Evolutionary conservation across 2,888 invertebrate genomes (phyloP).

Genomic region (Limnephilus rhombicus): DNA sequence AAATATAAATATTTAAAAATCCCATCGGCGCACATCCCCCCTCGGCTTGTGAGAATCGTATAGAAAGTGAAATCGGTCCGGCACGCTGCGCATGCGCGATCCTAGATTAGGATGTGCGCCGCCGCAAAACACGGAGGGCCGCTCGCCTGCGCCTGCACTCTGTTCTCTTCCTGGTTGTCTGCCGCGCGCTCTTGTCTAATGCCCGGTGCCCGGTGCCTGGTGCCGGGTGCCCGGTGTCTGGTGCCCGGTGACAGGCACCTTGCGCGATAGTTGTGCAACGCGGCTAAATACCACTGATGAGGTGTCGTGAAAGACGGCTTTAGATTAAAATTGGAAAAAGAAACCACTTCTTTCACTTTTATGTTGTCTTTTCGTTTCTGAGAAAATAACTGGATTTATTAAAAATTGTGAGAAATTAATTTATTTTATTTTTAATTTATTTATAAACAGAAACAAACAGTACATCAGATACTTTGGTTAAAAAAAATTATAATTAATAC

Average conservation of each 20-base stretch:
- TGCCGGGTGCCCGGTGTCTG: neutral
- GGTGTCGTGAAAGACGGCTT: neutral
- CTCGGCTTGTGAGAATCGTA: constrained; percentile 34
- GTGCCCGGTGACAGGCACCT: constrained; percentile 24
- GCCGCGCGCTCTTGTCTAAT: neutral
- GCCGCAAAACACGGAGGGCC: constrained; percentile 21
- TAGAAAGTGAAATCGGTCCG: constrained; percentile 61
- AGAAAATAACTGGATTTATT: neutral
- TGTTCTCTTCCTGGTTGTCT: constrained; percentile 48
- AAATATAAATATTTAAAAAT: neutral
- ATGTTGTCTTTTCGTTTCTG: neutral
- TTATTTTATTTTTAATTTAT: too few relatives aligned
- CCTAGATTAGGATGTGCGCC: constrained; percentile 58
- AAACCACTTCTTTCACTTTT: neutral
- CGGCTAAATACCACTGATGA: constrained; percentile 13
- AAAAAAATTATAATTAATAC: too few relatives aligned
- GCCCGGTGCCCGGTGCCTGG: neutral
- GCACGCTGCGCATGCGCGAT: constrained; percentile 59
- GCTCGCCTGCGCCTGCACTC: neutral
- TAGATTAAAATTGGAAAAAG: neutral
- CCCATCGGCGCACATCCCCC: neutral
- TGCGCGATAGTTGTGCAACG: constrained; percentile 27
- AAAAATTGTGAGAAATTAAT: too few relatives aligned
- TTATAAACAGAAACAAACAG: too few relatives aligned
- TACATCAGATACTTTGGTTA: too few relatives aligned